Base-by-base conservation (phyloP, 2,888 invertebrate genomes). In the Chrysotoxum bicinctum region DNA sequence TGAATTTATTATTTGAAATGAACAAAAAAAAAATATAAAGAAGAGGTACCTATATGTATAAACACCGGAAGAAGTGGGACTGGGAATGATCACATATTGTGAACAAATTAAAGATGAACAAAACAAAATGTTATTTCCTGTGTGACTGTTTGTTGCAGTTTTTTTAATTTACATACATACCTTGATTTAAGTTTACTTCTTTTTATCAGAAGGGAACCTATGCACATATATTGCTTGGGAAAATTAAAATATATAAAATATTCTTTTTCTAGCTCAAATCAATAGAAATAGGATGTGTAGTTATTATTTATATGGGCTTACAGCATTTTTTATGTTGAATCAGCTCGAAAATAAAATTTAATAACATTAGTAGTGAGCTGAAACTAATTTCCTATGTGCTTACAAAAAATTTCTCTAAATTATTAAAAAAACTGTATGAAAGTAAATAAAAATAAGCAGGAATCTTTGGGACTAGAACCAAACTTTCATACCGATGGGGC, bases 1-100 rank as follows among this genome's bases (percentile, higher is more conserved):
- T 45, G 54, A 72, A 76, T 54, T 76, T 76, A 76, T 68, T 77
- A 52, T 68, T 64, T 23, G 10, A 64, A 70, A 56, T 60, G 37
- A 52, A 69, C 10, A 40, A 40, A 40, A 26, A 21, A 7, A 37
- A 8, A 21, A 40, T 9, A 56, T 19, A 6, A 35, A 26, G 26
- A 26, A 26, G 1, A 8, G n/a, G n/a, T n/a, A n/a, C n/a, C n/a
- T n/a, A 26, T 6, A 50, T 37, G 16, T 30, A 37, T 7, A 19
- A 26, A 35, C 14, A 74, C 74, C 69, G 69, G 62, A 74, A 74
- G 52, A 58, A 43, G 54, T 37, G 60, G 43, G 40, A 50, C 58
- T 58, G 37, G 43, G 48, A 58, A 58, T 58, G 45, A 37, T 35
- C 12, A n/a, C 5, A 30, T 4, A 45, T 43, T 30, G 30, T 45